Evolutionary conservation across 1,140 invertebrate species (phyloP).

Genomic region (Dolichoris vasculosae): DNA sequence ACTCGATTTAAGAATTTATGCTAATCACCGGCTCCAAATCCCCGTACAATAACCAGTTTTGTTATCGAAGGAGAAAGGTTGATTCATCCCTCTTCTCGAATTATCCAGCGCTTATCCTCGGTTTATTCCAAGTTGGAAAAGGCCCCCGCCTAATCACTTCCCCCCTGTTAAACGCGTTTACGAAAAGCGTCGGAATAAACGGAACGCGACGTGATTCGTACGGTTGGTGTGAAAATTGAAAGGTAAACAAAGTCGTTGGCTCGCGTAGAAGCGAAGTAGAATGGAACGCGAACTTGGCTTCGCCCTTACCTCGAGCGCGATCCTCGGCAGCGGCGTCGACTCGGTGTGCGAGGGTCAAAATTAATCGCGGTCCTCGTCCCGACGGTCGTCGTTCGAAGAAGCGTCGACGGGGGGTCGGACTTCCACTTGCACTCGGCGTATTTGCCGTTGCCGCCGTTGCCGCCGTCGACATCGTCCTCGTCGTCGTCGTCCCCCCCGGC

Average conservation of each 20-base stretch:
- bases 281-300: no score
- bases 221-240: not conserved
- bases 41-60: not conserved
- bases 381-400: not conserved
- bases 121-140: no score
- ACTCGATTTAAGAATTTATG: not conserved
- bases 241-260: not conserved
- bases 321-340: not conserved
- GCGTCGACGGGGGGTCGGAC: slow-evolving; percentile 17
- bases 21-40: not conserved
- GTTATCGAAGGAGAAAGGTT: not conserved
- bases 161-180: not conserved
- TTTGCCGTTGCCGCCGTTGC: no score
- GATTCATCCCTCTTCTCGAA: not conserved
- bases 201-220: not conserved
- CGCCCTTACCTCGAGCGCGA: not conserved
- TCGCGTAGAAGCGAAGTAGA: not conserved
- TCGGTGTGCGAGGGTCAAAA: slow-evolving; percentile 1
- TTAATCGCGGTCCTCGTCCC: slow-evolving; percentile 30
- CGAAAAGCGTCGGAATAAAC: not conserved
- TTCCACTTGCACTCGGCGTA: not conserved
- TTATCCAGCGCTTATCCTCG: no score
- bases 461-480: no score
- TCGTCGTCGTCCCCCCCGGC: not conserved
- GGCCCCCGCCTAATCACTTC: not conserved